Base-by-base conservation (phyloP, 64 coral and sea anemone species). In the Stylophora pistillata region DNA sequence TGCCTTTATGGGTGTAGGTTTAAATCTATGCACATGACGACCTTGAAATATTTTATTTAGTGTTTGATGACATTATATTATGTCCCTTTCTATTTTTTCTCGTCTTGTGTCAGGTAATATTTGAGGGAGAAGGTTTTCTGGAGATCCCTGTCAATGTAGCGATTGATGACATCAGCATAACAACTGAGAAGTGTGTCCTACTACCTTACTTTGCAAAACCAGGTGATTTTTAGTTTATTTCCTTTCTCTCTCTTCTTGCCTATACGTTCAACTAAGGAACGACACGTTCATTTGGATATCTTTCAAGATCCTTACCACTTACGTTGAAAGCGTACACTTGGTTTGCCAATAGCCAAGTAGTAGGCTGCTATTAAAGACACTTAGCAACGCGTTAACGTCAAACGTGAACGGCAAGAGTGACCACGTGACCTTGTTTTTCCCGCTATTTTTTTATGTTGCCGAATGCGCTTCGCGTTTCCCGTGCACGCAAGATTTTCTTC, bases 81-180 rank as follows among this genome's bases (percentile, higher is more conserved):
- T 68, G 7, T 10, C 9, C 23, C n/a, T 25, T 68, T 68, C 26
- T 68, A n/a, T 12, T 68, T 25, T 5, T 28, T n/a, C 26, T 68
- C 6, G 20, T 68, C 2, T 25, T 68, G 23, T 18, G 33, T 5
- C 41, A 86, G 83, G 23, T 86, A 7, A 10, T 73, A 10, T 69
- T 86, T 25, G 30, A n/a, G 62, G 83, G 83, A 68, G 64, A n/a
- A n/a, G 64, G 64, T 11, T 78, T 26, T 56, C 21, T 27, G 27
- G 21, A 55, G 26, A 11, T 13, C 53, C 5, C 14, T 6, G 13
- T 78, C 5, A 78, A 56, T 28, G 15, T 78, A 23, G 73, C 73
- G 23, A 53, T 76, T 18, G 73, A 76, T 53, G 18, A 76, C 73
- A 10, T 76, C 37, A 76, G 10, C 53, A 16, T 76, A 21, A 76